Base-by-base conservation (phyloP, 1,140 invertebrate species). In the Latrodectus geometricus region DNA sequence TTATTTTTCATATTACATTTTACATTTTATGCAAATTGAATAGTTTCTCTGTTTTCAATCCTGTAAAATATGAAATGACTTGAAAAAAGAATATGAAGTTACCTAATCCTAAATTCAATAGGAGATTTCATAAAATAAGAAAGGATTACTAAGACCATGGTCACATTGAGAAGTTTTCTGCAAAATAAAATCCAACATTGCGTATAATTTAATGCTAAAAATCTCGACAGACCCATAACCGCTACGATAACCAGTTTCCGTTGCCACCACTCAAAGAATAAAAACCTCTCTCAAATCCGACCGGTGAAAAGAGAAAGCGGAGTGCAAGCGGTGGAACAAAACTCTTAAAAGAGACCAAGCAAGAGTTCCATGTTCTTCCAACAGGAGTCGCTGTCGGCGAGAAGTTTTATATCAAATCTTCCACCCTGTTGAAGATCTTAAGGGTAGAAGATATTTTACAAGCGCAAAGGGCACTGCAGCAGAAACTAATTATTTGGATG, bases 401-500 rank as follows among this genome's bases (percentile, higher is more conserved):
- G 11, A 17, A 61, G 54, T 17, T 23, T 23, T 69, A 69, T 69
- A 69, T 69, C 68, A 69, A 69, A 69, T 69, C 20, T 69, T 23
- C 17, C 68, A 23, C 68, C 68, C 21, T n/a, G 68, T 23, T 23
- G 68, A 69, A 69, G 14, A 69, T 11, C 68, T 69, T 21, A 69
- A 23, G 68, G 68, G n/a, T n/a, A 20, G 68, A n/a, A 20, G 20
- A 69, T 69, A 69, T 69, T 20, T 69, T 69, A 20, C n/a, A 69
- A 20, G 21, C 68, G 4, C 11, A 61, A n/a, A 69, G 68, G 68
- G 68, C 68, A 69, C 11, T 69, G 21, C n/a, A 69, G 68, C 68
- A 69, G 68, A 69, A 69, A 69, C 68, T 69, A 69, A 69, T 69
- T 69, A 69, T 69, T 69, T 69, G 12, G 68, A 69, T 69, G 68